Evolutionary conservation across 2,113 vertebrate genomes (phyloP).

Genomic region (Dicentrarchus labrax): DNA sequence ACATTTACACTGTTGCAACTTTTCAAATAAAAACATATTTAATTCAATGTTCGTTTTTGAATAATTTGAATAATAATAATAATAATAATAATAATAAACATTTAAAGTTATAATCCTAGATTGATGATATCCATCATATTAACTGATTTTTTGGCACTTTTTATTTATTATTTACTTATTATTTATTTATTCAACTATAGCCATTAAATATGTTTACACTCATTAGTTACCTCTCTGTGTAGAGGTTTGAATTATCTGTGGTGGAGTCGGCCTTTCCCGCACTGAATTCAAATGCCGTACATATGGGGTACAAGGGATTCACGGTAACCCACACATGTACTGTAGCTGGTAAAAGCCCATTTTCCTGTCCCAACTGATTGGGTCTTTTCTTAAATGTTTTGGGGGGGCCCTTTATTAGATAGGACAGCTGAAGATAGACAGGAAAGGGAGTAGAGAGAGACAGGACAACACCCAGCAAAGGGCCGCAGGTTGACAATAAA

Average conservation of each 20-base stretch:
- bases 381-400: background rate
- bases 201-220: background rate
- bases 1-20: background rate
- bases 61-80: no score
- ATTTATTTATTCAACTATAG: background rate
- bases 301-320: no score
- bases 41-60: no score
- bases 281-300: background rate
- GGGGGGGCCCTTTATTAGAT: no score
- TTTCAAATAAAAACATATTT: background rate
- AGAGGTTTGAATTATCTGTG: background rate
- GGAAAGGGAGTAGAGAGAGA: no score
- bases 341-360: background rate
- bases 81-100: no score
- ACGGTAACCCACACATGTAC: background rate
- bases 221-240: background rate
- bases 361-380: background rate
- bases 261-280: background rate
- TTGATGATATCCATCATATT: background rate
- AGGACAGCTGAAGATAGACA: no score
- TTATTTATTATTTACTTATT: no score
- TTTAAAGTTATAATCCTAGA: no score
- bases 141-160: background rate
- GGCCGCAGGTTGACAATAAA: no score
- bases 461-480: no score